These are phyloP conservation scores for Cylloceria caligata DNA, from an alignment of 2,888 invertebrate genomes.

Conservation along the genomic window DNA sequence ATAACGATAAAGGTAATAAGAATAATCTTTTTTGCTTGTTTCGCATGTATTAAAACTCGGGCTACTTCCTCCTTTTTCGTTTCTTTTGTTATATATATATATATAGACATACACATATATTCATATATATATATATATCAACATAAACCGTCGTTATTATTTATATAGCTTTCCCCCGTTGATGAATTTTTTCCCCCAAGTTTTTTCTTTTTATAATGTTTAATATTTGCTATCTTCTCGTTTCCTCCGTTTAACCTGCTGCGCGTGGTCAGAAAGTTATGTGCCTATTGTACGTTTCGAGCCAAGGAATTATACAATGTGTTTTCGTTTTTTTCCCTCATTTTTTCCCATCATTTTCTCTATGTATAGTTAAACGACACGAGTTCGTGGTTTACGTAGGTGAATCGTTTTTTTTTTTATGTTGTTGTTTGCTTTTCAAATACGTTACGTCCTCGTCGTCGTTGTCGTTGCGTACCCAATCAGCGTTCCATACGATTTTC, in stretches of 20 bases:
- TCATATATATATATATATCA: conserved; percentile 48
- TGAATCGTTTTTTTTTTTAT: conserved; percentile 32
- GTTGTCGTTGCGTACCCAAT: conserved; percentile 24
- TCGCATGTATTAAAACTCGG: conserved; percentile 62
- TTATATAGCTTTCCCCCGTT: conserved; percentile 62
- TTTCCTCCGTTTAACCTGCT: conserved; percentile 58
- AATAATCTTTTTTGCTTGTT: conserved; percentile 71
- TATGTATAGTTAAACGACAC: conserved; percentile 66
- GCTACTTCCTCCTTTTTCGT: conserved; percentile 33
- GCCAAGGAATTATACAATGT: conserved; percentile 72
- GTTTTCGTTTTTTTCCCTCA: conserved; percentile 46
- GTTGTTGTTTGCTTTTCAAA: conserved; percentile 27
- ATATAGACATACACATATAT: not conserved
- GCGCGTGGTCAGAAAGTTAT: conserved; percentile 71
- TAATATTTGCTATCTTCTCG: conserved; percentile 70
- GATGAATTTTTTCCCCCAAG: conserved; percentile 52
- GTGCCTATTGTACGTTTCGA: conserved; percentile 76
- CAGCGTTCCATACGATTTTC: conserved; percentile 9
- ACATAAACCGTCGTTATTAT: conserved; percentile 63
- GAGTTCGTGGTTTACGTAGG: conserved; percentile 34
- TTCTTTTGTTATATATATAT: conserved; percentile 13
- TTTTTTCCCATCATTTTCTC: conserved; percentile 28
- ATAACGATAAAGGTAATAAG: conserved; percentile 79
- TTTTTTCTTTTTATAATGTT: conserved; percentile 46
- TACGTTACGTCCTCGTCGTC: conserved; percentile 30